Conservation (phyloP, 1,140 invertebrate genomes). For the Listronotus oregonensis region DNA sequence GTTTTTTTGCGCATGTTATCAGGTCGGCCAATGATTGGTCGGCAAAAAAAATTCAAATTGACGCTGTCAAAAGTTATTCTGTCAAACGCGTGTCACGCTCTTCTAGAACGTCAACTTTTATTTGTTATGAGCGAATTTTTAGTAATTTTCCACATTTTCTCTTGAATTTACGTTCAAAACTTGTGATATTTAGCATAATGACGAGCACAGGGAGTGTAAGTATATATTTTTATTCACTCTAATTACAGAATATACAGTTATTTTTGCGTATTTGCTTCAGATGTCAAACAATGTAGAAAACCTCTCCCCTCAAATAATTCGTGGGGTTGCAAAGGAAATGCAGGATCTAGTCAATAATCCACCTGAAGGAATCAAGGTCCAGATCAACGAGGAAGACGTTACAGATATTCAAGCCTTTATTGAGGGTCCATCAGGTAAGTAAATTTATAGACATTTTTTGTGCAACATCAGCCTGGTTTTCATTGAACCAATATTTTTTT, state of each 20-base stretch:
- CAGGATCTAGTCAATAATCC: slow-evolving; percentile 75
- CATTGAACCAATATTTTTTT: too few species aligned
- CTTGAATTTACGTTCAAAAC: slow-evolving; percentile 29
- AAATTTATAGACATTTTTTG: not conserved
- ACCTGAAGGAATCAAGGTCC: slow-evolving; percentile 87
- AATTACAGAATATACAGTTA: not conserved
- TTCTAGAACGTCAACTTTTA: slow-evolving; percentile 39
- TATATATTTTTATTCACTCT: not conserved
- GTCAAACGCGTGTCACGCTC: slow-evolving; percentile 13
- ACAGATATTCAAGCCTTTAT: slow-evolving; percentile 91
- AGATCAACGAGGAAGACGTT: slow-evolving; percentile 87
- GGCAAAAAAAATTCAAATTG: slow-evolving; percentile 42
- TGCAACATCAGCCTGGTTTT: too few species aligned
- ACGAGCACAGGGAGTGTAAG: slow-evolving; percentile 18
- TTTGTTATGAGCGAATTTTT: slow-evolving; percentile 40
- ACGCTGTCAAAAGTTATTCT: slow-evolving; percentile 29
- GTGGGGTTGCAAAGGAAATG: slow-evolving; percentile 83
- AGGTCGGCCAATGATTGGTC: slow-evolving; percentile 37
- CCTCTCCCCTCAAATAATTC: slow-evolving; percentile 88
- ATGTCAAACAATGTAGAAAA: slow-evolving; percentile 93
- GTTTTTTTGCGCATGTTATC: slow-evolving; percentile 1
- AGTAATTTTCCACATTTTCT: slow-evolving; percentile 14
- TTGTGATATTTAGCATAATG: slow-evolving; percentile 39
- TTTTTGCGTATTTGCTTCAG: slow-evolving; percentile 51
- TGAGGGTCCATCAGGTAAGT: slow-evolving; percentile 71